These are phyloP conservation scores for Myxocyprinus asiaticus DNA, from an alignment of 2,113 vertebrate species.

Conservation along the genomic window DNA sequence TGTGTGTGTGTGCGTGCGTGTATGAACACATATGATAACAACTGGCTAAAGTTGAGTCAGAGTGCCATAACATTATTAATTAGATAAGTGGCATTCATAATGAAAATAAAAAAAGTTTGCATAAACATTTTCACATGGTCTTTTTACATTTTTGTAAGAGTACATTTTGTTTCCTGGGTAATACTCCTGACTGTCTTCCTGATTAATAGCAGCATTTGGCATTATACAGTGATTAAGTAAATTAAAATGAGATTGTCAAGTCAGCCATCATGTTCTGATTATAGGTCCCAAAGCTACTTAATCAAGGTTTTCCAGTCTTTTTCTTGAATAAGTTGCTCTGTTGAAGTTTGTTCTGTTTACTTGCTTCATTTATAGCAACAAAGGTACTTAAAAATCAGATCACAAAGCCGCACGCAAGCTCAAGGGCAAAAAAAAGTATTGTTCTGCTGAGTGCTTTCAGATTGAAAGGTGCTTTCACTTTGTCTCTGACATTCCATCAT, in stretches of 20 bases:
- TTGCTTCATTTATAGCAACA: conserved; percentile 21
- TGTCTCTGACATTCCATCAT: conserved; percentile 5
- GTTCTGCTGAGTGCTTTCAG: conserved; percentile 15
- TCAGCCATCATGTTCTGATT: conserved; percentile 5
- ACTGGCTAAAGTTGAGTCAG: no score
- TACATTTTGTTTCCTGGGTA: not conserved
- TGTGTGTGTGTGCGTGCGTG: no score
- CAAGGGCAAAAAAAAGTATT: conserved; percentile 14
- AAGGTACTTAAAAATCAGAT: conserved; percentile 2
- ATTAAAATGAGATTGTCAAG: not conserved
- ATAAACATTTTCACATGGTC: not conserved
- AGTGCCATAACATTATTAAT: no score
- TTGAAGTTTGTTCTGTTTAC: conserved; percentile 19
- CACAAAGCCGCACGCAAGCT: not conserved
- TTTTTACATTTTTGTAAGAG: not conserved
- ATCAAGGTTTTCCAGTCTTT: not conserved
- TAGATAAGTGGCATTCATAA: no score
- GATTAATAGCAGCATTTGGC: not conserved
- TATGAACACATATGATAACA: no score
- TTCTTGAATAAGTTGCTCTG: not conserved
- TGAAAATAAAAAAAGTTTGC: no score
- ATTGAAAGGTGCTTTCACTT: conserved; percentile 29
- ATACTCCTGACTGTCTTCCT: not conserved
- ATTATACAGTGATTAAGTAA: not conserved
- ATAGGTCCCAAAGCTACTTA: conserved; percentile 1